These are phyloP conservation scores for Centroberyx gerrardi DNA, from an alignment of 2,797 vertebrate species.

Conservation along the genomic window DNA sequence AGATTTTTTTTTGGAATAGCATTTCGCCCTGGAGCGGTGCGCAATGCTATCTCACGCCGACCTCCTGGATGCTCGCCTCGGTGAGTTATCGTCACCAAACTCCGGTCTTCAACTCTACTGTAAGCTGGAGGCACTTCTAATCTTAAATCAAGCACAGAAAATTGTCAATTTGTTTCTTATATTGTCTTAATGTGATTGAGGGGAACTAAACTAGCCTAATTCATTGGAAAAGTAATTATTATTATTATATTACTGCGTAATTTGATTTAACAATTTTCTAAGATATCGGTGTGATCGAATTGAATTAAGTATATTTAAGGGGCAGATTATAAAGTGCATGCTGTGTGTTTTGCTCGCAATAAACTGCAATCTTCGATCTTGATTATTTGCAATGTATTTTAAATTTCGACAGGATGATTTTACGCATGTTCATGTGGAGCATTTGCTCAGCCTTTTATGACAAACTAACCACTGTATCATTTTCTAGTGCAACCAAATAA, in stretches of 20 bases:
- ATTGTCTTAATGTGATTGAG: slow-evolving; percentile 92
- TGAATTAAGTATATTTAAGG: slow-evolving; percentile 81
- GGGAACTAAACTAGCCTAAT: slow-evolving; percentile 89
- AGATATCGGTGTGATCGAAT: slow-evolving; percentile 83
- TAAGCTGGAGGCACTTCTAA: slow-evolving; percentile 86
- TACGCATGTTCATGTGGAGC: slow-evolving; percentile 31
- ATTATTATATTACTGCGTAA: slow-evolving; percentile 94
- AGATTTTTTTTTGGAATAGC: slow-evolving; percentile 89
- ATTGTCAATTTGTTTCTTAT: slow-evolving; percentile 95
- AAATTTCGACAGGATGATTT: background rate
- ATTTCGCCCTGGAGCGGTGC: slow-evolving; percentile 96
- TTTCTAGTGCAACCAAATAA: slow-evolving; percentile 23
- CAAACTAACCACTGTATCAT: background rate
- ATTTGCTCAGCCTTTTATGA: background rate
- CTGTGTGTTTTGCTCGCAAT: slow-evolving; percentile 34
- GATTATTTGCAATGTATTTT: slow-evolving; percentile 31
- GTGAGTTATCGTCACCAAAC: slow-evolving; percentile 92
- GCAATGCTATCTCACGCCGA: slow-evolving; percentile 99
- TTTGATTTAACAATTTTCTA: slow-evolving; percentile 93
- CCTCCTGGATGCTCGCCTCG: slow-evolving; percentile 99
- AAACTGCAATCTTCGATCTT: slow-evolving; percentile 10
- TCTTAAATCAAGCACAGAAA: slow-evolving; percentile 88
- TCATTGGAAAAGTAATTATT: slow-evolving; percentile 92
- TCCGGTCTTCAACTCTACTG: slow-evolving; percentile 90
- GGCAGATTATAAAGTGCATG: slow-evolving; percentile 75